Conservation (phyloP, 1,140 invertebrate species). For the Hestina assimilis region DNA sequence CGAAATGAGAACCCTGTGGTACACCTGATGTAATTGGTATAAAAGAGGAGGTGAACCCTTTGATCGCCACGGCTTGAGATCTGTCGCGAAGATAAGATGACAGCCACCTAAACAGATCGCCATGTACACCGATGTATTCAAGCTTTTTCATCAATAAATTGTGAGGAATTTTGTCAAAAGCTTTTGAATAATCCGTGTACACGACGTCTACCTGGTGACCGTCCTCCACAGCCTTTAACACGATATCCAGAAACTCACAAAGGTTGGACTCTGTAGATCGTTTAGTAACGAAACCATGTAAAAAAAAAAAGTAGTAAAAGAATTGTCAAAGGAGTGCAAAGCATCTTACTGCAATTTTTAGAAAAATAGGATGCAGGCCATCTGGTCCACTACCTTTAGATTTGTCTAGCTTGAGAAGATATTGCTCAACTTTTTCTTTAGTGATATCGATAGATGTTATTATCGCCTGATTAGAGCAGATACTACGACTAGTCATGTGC, state of each 20-base stretch:
- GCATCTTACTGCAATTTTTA: slow-evolving; percentile 3
- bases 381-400: neutral
- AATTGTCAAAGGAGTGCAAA: slow-evolving; percentile 4
- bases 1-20: slow-evolving; percentile 7
- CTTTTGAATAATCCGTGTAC: slow-evolving; percentile 7
- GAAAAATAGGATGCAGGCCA: neutral
- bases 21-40: slow-evolving; percentile 1
- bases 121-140: slow-evolving; percentile 9
- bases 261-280: slow-evolving; percentile 15
- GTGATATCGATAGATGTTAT: neutral
- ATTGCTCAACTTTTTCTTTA: neutral
- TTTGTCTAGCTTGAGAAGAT: neutral
- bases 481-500: neutral
- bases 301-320: neutral
- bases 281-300: slow-evolving; percentile 8
- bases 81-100: neutral
- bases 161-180: slow-evolving; percentile 15
- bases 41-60: neutral
- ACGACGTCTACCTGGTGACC: slow-evolving; percentile 7
- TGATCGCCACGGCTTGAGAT: slow-evolving; percentile 5
- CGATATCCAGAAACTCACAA: neutral
- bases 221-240: slow-evolving; percentile 5
- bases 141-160: slow-evolving; percentile 2
- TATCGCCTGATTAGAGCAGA: neutral
- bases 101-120: neutral